Conservation (phyloP, 2,888 invertebrate species). For the Pristionchus arcanus region DNA sequence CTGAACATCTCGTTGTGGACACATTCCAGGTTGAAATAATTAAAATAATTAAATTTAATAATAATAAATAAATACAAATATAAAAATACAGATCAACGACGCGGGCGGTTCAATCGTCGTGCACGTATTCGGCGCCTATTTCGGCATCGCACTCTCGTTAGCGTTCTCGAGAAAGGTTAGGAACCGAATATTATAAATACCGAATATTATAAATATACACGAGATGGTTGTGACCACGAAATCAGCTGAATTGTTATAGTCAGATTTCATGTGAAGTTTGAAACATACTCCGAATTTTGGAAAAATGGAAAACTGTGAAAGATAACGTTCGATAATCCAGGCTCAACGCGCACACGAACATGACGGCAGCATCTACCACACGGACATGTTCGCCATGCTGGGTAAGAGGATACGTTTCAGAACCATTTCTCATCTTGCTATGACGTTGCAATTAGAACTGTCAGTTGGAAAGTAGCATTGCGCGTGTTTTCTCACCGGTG, state of each 20-base stretch:
- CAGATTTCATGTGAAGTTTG: neutral
- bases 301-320: neutral
- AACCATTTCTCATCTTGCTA: neutral
- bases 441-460: no score
- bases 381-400: constrained; percentile 95
- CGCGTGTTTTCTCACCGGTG: neutral
- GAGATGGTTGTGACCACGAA: no score
- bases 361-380: constrained; percentile 88
- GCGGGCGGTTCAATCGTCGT: constrained; percentile 96
- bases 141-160: constrained; percentile 91
- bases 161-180: constrained; percentile 82
- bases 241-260: no score
- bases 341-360: constrained; percentile 69
- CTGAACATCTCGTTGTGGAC: constrained; percentile 75
- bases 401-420: constrained; percentile 83
- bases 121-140: constrained; percentile 96
- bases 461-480: no score
- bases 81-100: constrained; percentile 86
- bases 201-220: no score
- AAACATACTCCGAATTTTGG: neutral
- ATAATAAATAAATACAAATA: neutral
- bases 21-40: neutral
- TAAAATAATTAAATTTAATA: neutral
- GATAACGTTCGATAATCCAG: neutral
- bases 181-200: no score